These are phyloP conservation scores for Alces alces DNA, from an alignment of 2,113 vertebrate genomes.

Conservation along the genomic window DNA sequence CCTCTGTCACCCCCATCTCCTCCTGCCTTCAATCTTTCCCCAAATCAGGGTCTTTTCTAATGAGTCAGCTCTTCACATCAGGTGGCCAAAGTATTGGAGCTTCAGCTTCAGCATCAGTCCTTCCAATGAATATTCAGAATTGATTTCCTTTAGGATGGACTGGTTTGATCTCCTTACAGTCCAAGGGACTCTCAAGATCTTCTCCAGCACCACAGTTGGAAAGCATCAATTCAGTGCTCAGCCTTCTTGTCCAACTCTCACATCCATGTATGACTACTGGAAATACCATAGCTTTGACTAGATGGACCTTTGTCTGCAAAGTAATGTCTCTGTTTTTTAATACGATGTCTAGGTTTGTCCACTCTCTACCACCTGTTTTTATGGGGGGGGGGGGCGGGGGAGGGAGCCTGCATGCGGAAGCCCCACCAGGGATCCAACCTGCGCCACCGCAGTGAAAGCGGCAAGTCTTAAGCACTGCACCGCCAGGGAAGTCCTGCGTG, in stretches of 20 bases:
- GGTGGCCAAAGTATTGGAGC: not conserved
- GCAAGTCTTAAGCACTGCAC: not conserved
- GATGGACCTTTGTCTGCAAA: not conserved
- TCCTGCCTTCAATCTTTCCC: not conserved
- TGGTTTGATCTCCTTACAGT: not conserved
- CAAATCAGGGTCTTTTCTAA: not conserved
- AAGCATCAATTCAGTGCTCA: not conserved
- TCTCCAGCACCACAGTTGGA: not conserved
- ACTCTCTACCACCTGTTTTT: not conserved
- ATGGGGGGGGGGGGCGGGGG: not conserved
- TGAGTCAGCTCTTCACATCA: not conserved
- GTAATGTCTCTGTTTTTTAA: not conserved
- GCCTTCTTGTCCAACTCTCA: not conserved
- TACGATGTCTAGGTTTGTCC: not conserved
- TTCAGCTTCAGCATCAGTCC: not conserved
- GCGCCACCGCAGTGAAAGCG: not conserved
- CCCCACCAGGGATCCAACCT: not conserved
- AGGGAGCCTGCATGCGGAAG: not conserved
- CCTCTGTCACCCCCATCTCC: not conserved
- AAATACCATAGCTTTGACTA: not conserved
- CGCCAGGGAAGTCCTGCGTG: not conserved
- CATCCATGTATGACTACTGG: not conserved
- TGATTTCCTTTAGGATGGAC: not conserved
- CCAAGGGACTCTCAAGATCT: not conserved
- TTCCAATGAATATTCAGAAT: not conserved